Evolutionary conservation across 2,888 invertebrate genomes (phyloP).

Genomic region (Pyralis farinalis): DNA sequence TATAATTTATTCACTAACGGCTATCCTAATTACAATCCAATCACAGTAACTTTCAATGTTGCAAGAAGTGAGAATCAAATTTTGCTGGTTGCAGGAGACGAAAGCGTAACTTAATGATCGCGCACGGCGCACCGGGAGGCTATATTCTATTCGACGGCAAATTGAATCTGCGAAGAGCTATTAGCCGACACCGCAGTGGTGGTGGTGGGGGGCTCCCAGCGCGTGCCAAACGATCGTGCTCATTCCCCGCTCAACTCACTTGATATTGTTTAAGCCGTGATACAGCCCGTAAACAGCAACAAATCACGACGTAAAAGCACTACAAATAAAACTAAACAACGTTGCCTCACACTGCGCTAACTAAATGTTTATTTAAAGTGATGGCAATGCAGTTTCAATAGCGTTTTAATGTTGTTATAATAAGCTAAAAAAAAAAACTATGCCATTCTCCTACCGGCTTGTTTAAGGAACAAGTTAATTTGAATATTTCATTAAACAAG

Average conservation of each 20-base stretch:
- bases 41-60: too few relatives aligned
- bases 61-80: constrained; percentile 16
- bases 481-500: not conserved
- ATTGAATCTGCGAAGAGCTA: constrained; percentile 77
- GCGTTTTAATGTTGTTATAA: not conserved
- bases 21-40: too few relatives aligned
- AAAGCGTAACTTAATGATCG: constrained; percentile 71
- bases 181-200: constrained; percentile 67
- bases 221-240: constrained; percentile 62
- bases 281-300: constrained; percentile 43
- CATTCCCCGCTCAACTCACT: constrained; percentile 43
- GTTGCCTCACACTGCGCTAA: constrained; percentile 27
- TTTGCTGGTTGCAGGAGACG: constrained; percentile 46
- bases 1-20: not conserved
- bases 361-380: not conserved
- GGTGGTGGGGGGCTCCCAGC: constrained; percentile 40
- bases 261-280: constrained; percentile 51
- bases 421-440: not conserved
- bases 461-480: not conserved
- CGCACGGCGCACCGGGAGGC: constrained; percentile 62
- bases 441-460: not conserved
- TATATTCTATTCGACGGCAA: constrained; percentile 71
- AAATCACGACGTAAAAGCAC: constrained; percentile 22
- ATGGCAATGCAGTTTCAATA: not conserved
- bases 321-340: constrained; percentile 41